phyloP scores from a whole-genome alignment of 2,797 vertebrate species.

The Manis javanica region DNA sequence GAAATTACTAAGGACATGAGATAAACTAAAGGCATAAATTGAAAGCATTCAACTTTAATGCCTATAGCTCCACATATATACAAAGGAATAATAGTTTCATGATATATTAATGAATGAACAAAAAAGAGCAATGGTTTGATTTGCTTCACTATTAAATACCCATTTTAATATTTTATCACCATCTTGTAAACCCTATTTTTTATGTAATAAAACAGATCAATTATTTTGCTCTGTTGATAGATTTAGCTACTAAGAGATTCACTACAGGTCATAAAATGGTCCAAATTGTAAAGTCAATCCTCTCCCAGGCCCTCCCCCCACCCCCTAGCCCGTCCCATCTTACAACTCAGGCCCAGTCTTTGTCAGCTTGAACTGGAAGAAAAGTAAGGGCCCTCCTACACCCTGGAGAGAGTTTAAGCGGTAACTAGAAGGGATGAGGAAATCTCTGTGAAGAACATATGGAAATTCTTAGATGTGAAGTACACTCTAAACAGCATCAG shows the following conservation, averaged over 20 bases:
- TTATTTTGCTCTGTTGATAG: constrained; percentile 47
- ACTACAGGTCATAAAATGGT: not conserved
- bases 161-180: constrained; percentile 42
- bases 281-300: constrained; percentile 2
- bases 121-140: not conserved
- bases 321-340: not conserved
- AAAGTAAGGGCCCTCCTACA: not conserved
- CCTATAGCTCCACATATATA: not conserved
- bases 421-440: not conserved
- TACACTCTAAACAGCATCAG: not conserved
- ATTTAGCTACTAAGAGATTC: constrained; percentile 9
- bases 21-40: constrained; percentile 47
- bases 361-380: not conserved
- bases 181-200: not conserved
- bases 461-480: constrained; percentile 13
- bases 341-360: not conserved
- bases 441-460: not conserved
- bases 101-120: constrained; percentile 14
- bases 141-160: constrained; percentile 20
- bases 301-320: not conserved
- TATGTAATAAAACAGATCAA: constrained; percentile 14
- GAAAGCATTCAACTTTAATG: constrained; percentile 43
- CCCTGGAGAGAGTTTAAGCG: not conserved
- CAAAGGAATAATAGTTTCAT: not conserved
- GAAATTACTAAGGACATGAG: constrained; percentile 6